These are phyloP conservation scores for Cynopterus sphinx DNA, from an alignment of 2,797 vertebrate species.

Conservation along the genomic window DNA sequence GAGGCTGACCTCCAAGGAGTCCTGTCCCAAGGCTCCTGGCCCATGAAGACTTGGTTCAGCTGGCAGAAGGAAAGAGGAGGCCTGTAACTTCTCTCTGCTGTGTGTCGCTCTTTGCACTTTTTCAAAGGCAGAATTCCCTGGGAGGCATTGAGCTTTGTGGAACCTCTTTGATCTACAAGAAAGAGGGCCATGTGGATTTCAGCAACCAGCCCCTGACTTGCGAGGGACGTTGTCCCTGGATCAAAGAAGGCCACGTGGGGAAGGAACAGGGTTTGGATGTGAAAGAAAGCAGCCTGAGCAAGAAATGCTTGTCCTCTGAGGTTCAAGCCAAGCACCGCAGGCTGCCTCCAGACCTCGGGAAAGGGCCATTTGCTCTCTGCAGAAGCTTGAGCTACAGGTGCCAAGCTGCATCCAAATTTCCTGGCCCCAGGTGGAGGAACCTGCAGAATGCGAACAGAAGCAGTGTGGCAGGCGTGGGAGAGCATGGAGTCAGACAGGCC, in stretches of 20 bases:
- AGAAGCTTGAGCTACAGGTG: not conserved
- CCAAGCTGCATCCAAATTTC: not conserved
- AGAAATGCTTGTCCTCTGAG: not conserved
- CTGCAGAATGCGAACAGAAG: not conserved
- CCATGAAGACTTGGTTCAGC: not conserved
- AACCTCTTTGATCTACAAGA: not conserved
- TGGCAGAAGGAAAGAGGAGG: not conserved
- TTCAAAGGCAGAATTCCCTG: conserved; percentile 25
- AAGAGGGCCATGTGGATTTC: not conserved
- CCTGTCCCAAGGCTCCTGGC: not conserved
- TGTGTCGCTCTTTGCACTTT: not conserved
- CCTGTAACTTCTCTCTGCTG: not conserved
- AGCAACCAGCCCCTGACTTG: not conserved
- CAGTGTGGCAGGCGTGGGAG: not conserved
- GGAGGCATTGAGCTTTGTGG: not conserved
- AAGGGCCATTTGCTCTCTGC: not conserved
- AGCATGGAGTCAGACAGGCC: not conserved
- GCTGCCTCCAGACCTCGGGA: not conserved
- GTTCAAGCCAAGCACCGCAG: not conserved
- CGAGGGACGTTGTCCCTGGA: not conserved
- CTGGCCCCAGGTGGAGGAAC: not conserved
- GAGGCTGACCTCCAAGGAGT: not conserved
- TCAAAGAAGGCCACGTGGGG: not conserved
- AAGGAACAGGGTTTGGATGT: not conserved
- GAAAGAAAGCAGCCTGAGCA: not conserved